Evolutionary conservation across 2,113 vertebrate species (phyloP).

Genomic region (Alaudala cheleensis): DNA sequence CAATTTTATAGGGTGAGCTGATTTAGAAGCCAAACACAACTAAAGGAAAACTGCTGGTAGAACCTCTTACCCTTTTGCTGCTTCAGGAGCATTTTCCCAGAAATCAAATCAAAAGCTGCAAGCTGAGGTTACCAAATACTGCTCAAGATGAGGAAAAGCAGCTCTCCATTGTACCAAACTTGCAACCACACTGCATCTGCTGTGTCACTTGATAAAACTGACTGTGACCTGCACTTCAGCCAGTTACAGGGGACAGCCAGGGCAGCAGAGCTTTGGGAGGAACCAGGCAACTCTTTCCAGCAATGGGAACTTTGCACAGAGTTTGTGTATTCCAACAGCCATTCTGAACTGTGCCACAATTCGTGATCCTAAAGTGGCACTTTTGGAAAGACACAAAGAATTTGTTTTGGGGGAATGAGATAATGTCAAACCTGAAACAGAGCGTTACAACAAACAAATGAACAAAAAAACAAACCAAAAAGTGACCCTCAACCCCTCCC

Average conservation of each 20-base stretch:
- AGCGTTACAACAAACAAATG: background rate
- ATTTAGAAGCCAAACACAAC: background rate
- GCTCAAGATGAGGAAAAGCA: background rate
- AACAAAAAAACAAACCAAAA: background rate
- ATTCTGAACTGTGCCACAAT: background rate
- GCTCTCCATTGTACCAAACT: background rate
- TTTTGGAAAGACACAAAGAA: background rate
- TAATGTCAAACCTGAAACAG: background rate
- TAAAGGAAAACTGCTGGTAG: background rate
- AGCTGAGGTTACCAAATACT: background rate
- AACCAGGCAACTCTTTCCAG: background rate
- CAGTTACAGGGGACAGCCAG: background rate
- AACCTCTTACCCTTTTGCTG: background rate
- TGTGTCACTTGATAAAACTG: background rate
- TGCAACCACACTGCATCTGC: rapidly evolving
- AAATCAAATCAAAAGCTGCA: background rate
- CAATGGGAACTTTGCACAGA: background rate
- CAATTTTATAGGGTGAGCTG: background rate
- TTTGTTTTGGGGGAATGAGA: background rate
- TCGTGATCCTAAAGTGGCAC: background rate
- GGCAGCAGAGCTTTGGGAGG: background rate
- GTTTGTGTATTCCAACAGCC: background rate
- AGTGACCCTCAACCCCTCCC: rapidly evolving
- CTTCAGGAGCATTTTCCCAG: background rate
- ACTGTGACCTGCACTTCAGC: background rate